Evolutionary conservation across 2,797 vertebrate species (phyloP).

Genomic region (Otolemur crassicaudatus): DNA sequence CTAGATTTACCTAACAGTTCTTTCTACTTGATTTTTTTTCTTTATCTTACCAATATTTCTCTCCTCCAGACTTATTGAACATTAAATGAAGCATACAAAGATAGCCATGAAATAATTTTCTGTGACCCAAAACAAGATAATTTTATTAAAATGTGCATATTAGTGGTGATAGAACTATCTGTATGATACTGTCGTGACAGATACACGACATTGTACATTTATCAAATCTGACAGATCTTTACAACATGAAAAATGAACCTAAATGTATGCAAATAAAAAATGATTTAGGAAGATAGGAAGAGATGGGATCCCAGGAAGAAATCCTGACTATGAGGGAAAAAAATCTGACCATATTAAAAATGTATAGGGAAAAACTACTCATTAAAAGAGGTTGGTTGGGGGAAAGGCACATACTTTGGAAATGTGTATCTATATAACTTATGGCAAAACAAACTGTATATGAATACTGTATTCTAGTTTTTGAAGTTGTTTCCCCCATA

Average conservation of each 20-base stretch:
- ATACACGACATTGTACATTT: background rate
- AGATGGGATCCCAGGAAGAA: background rate
- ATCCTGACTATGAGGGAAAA: background rate
- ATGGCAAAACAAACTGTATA: background rate
- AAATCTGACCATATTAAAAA: background rate
- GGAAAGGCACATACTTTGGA: background rate
- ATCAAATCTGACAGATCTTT: constrained; percentile 30
- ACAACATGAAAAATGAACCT: background rate
- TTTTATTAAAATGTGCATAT: constrained; percentile 38
- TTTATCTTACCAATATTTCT: background rate
- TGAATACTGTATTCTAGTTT: background rate
- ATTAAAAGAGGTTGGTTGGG: background rate
- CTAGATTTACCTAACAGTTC: background rate
- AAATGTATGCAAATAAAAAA: background rate
- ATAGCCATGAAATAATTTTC: background rate
- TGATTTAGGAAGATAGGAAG: background rate
- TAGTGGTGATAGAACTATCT: background rate
- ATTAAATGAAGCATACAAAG: background rate
- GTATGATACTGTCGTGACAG: background rate
- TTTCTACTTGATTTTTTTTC: constrained; percentile 2
- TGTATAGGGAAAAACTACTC: background rate
- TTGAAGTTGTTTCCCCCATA: background rate
- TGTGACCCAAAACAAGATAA: background rate
- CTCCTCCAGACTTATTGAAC: background rate
- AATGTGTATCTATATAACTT: background rate